Evolutionary conservation across 1,140 invertebrate genomes (phyloP), one percentile per base, ranked within the genome.

Genomic region (Melipona quadrifasciata): DNA sequence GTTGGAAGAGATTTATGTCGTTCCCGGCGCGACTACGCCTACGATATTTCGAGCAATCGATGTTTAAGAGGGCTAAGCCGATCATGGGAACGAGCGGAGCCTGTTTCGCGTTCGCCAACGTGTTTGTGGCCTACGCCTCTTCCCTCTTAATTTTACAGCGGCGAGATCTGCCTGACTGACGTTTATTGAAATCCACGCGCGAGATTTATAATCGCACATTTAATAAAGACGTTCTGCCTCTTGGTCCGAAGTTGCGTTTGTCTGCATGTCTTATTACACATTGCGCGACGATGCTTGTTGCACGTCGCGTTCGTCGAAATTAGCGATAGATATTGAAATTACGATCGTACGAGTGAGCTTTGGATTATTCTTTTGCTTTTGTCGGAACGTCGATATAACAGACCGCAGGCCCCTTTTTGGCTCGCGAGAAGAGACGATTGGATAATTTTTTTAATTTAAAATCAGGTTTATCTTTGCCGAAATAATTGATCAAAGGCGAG

Each of bases 31-130:
- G 57, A 19, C 21, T 70, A 82, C 84, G 73, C 84, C 84, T 53
- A 86, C 84, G 61, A 82, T 34, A 80, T 80, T 85, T 75, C 71
- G 39, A 70, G 79, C 75, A 85, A 85, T 85, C 84, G 77, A 86
- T 75, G 74, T 86, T 82, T 77, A 82, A 86, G 80, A 68, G 80
- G 68, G 57, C 57, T 86, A 82, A 86, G 73, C 80, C 73, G 74
- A 86, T 86, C 84, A 82, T 64, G 58, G 47, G 57, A 77, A 74
- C 34, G 73, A 31, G 27, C 39, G 47, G 39, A 47, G 24, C 21
- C 68, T 47, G 53, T 77, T n/a, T 77, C 58, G 58, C 53, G 68
- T 68, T 81, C 58, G 58, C 78, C 81, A 85, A 74, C 39, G 58
- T 85, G 83, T 81, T 81, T 68, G 57, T 73, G 64, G 68, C 83